Base-by-base conservation (phyloP, 2,888 invertebrate species). In the Nephrotoma guestfalica region DNA sequence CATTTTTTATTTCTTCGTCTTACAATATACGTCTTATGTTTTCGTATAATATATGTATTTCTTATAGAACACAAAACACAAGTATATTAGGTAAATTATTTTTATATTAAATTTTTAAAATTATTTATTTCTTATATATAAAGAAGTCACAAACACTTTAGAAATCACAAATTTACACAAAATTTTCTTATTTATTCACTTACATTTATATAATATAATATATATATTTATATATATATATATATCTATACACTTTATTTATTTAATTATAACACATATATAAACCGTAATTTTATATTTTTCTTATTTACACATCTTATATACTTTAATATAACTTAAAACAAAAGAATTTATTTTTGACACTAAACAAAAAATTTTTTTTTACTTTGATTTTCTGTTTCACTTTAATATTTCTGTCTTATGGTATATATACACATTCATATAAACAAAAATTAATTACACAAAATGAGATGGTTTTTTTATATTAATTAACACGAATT, bases 1-100 rank as follows among this genome's bases (percentile, higher is more conserved):
- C 85, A 85, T 85, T 85, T 85, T n/a, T 43, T 85, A 42, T 85
- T 85, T 42, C 85, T 85, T 18, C 85, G 85, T 85, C n/a, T 43
- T 43, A 85, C 18, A 9, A 57, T 18, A 71, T 71, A 30, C 30
- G 71, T 71, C 71, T 71, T 71, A 71, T 15, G 51, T 11, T 15
- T 30, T 42, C 41, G 13, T 42, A 42, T 42, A 85, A 30, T 15
- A 57, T 30, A 57, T 51, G 71, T 71, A 71, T 71, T 41, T 42
- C 9, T 41, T 85, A 7, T 18, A 43, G 43, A 85, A 85, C 85
- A 85, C 85, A 85, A 85, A n/a, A 85, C 43, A 85, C 85, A 85
- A 51, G 15, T 71, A 57, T 71, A 71, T 71, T 71, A 71, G 71
- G 18, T 11, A 71, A 15, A 41, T 85, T n/a, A 15, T 85, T n/a